Evolutionary conservation across 2,113 vertebrate genomes (phyloP).

Genomic region (Tricholaema leucomelas): DNA sequence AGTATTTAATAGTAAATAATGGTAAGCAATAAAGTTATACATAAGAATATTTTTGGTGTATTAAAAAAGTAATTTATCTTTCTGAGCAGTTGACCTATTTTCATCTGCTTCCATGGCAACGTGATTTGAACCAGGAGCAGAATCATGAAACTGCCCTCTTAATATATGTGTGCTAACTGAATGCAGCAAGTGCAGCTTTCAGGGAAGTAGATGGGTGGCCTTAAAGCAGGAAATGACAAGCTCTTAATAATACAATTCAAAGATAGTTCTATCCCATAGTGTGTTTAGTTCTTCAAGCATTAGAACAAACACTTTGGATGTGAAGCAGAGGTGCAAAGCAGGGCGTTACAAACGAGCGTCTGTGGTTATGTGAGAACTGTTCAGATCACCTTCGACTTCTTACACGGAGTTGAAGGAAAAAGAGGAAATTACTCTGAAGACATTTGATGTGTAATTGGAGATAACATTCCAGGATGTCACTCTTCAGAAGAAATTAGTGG

Average conservation of each 20-base stretch:
- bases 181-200: background rate
- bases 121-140: slow-evolving; percentile 36
- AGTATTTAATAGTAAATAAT: background rate
- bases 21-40: background rate
- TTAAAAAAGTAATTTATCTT: background rate
- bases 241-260: background rate
- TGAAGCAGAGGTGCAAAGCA: background rate
- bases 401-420: background rate
- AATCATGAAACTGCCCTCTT: background rate
- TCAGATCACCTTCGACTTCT: background rate
- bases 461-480: no score
- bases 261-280: background rate
- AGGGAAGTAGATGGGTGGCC: background rate
- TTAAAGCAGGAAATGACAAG: background rate
- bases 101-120: slow-evolving; percentile 60
- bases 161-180: background rate
- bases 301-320: background rate
- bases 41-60: background rate
- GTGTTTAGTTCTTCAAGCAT: background rate
- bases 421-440: background rate
- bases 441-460: background rate
- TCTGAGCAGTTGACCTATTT: slow-evolving; percentile 53
- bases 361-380: background rate
- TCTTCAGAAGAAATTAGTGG: no score
- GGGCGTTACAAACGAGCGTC: accelerated